Conservation (phyloP, 1,140 invertebrate genomes). For the Ostrea denselamellosa region DNA sequence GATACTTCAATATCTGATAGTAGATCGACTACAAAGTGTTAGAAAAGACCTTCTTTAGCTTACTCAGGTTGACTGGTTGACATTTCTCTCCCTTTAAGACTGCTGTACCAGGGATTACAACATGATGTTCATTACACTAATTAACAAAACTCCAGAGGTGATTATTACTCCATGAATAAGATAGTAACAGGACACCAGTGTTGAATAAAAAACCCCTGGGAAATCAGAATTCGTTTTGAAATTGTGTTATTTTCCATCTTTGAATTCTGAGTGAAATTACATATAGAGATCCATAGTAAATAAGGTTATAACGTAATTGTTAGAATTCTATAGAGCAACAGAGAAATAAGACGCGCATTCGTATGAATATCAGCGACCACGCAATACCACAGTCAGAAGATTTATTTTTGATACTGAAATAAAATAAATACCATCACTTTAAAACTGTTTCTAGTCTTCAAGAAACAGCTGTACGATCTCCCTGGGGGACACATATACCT, state of each 20-base stretch:
- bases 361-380: no score
- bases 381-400: not conserved
- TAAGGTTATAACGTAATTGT: no score
- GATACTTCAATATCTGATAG: not conserved
- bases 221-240: not conserved
- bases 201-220: not conserved
- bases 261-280: not conserved
- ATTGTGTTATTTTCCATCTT: not conserved
- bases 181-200: not conserved
- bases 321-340: no score
- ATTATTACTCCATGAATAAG: not conserved
- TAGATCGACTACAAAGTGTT: not conserved
- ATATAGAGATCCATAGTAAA: not conserved
- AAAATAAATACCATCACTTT: not conserved
- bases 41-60: not conserved
- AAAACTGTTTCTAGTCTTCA: not conserved
- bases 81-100: not conserved
- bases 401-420: slow-evolving; percentile 1
- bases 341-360: no score
- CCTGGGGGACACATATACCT: not conserved
- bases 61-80: not conserved
- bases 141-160: slow-evolving; percentile 16
- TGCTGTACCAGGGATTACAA: not conserved
- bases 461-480: not conserved
- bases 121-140: slow-evolving; percentile 13